These are phyloP conservation scores for Bambusicola thoracicus DNA, from an alignment of 2,113 vertebrate species.

Conservation along the genomic window DNA sequence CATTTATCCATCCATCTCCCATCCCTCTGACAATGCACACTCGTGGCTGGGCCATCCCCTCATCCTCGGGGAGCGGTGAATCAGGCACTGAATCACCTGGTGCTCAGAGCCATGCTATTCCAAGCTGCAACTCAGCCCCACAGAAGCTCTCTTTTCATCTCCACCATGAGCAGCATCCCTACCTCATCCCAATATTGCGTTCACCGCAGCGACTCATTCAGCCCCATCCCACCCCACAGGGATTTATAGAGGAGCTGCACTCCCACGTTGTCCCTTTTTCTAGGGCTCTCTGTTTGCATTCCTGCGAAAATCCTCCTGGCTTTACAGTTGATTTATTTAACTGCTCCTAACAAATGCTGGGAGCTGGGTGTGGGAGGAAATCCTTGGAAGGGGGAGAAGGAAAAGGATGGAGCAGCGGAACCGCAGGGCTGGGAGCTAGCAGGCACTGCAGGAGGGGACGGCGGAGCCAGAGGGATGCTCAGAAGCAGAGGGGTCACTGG, in stretches of 20 bases:
- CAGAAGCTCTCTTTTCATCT: neutral
- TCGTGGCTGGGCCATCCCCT: neutral
- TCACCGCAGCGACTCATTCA: neutral
- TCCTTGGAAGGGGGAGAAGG: conserved; percentile 9
- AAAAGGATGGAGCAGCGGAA: conserved; percentile 42
- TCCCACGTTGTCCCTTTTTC: neutral
- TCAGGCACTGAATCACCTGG: neutral
- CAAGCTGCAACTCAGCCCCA: neutral
- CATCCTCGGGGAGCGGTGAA: neutral
- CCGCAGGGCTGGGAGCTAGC: neutral
- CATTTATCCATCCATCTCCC: neutral
- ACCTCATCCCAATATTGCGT: neutral
- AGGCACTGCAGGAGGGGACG: neutral
- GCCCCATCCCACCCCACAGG: neutral
- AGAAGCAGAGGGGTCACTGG: neutral
- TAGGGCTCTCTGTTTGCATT: neutral
- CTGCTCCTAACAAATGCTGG: neutral
- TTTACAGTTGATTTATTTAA: neutral
- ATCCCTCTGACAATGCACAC: neutral
- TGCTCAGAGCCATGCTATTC: neutral
- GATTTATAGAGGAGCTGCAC: neutral
- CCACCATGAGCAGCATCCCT: neutral
- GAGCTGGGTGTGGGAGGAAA: conserved; percentile 34
- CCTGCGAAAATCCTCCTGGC: neutral
- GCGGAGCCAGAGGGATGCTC: neutral